A percentile compares a stretch with the other conserved stretches of the same genome.
These are phyloP conservation scores for Spialia ferax DNA, from an alignment of 2,888 invertebrate genomes.

Conservation along the genomic window DNA sequence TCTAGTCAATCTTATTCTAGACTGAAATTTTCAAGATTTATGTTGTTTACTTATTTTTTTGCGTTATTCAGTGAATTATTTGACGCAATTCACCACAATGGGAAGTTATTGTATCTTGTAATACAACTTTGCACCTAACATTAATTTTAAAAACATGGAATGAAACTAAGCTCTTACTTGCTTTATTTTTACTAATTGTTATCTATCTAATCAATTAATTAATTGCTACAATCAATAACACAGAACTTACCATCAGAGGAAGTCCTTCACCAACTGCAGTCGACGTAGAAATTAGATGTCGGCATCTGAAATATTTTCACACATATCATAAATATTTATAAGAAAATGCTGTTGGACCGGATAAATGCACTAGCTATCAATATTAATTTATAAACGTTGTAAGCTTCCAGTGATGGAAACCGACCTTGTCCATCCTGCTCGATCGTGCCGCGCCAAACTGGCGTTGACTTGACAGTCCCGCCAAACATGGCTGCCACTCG, in stretches of 20 bases:
- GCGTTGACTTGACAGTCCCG: conserved; percentile 84
- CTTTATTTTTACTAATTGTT: not conserved
- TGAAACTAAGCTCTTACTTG: not conserved
- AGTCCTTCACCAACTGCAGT: conserved; percentile 18
- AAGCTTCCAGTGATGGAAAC: conserved; percentile 64
- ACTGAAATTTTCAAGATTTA: too few species aligned
- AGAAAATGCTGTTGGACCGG: conserved; percentile 30
- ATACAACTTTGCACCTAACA: not conserved
- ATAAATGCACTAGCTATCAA: conserved; percentile 31
- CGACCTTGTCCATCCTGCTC: conserved; percentile 74
- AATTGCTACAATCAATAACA: not conserved
- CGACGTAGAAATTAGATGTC: conserved; percentile 13
- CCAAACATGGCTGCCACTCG: conserved; percentile 84
- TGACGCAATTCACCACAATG: not conserved
- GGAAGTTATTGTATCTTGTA: not conserved
- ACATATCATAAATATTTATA: conserved; percentile 36
- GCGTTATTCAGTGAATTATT: not conserved
- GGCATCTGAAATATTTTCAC: conserved; percentile 50
- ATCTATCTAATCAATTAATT: not conserved
- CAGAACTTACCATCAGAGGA: conserved; percentile 34
- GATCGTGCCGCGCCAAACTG: conserved; percentile 85
- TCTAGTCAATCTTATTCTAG: too few species aligned
- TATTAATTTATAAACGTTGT: conserved; percentile 46
- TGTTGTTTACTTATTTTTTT: too few species aligned
- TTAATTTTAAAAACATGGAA: not conserved